Evolutionary conservation across 1,140 invertebrate species (phyloP).

Genomic region (Sitophilus oryzae): DNA sequence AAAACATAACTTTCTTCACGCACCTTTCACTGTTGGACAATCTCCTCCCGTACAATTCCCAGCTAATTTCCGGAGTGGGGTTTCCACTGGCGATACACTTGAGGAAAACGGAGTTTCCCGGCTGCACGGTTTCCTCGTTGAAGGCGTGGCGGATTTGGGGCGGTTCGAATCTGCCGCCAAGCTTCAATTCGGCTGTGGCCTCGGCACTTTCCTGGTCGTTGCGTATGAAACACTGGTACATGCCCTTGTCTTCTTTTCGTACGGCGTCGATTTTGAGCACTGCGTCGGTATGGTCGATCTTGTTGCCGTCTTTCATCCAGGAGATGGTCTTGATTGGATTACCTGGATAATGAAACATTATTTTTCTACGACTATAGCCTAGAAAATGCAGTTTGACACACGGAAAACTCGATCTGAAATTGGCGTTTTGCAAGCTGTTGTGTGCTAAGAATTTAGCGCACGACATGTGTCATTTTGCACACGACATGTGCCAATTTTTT

Average conservation of each 20-base stretch:
- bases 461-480: too few species aligned
- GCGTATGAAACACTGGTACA: slow-evolving; percentile 94
- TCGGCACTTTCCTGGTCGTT: slow-evolving; percentile 93
- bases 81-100: slow-evolving; percentile 77
- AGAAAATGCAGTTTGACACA: too few species aligned
- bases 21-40: slow-evolving; percentile 74
- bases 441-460: too few species aligned
- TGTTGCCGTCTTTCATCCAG: slow-evolving; percentile 90
- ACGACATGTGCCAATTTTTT: too few species aligned
- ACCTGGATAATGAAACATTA: slow-evolving; percentile 27
- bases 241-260: slow-evolving; percentile 91
- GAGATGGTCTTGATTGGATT: slow-evolving; percentile 59
- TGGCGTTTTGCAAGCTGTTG: too few species aligned
- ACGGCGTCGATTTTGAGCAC: slow-evolving; percentile 81
- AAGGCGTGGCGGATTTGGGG: slow-evolving; percentile 83
- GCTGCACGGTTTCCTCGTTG: slow-evolving; percentile 78
- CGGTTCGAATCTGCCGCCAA: slow-evolving; percentile 88
- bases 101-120: slow-evolving; percentile 61
- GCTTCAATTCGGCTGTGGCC: slow-evolving; percentile 83
- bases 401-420: too few species aligned
- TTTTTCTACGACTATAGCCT: too few species aligned
- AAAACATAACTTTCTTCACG: too few species aligned
- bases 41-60: slow-evolving; percentile 86
- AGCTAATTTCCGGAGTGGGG: slow-evolving; percentile 89
- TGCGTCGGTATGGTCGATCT: slow-evolving; percentile 69